Base-by-base conservation (phyloP, 92 coral and sea anemone species). In the Epizoanthus ramosus region DNA sequence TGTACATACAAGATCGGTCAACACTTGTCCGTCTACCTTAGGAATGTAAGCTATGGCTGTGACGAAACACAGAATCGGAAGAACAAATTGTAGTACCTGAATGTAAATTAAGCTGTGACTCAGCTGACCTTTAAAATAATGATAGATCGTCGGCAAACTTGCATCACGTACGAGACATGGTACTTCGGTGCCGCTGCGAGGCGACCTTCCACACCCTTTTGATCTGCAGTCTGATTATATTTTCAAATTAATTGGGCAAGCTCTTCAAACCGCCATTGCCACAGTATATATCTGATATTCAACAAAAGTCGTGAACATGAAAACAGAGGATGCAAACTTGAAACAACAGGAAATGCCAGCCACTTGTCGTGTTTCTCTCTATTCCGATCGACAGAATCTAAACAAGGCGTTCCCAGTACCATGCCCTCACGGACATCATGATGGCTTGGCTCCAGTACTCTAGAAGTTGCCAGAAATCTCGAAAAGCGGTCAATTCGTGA, bases 291-390 rank as follows among this genome's bases (percentile, higher is more conserved):
- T 37, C 25, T 76, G 81, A 60, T 76, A 76, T 76, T 37, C 81
- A 60, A 76, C 53, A 77, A 77, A 77, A 21, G 71, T 37, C 71
- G 58, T 37, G 25, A 43, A 41, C 58, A 60, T 57, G 16, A 19
- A 65, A 77, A 13, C 47, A 17, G 8, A 69, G 47, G 82, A 60
- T 77, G 71, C 61, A 77, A 77, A 77, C 82, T 60, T 77, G 58
- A 61, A 77, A 13, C 23, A 77, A 77, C 82, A 77, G 82, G 82
- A 77, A 77, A 77, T 77, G 60, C 82, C 82, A 77, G 58, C 71
- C 71, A 18, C 23, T 63, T 77, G 54, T 58, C 41, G 10, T 3
- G 10, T 17, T 2, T 4, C 57, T 71, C 60, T 77, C 60, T 71
- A 71, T 71, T 71, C 70, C 24, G 57, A 2, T 13, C 13, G 54